Evolutionary conservation across 1,140 invertebrate genomes (phyloP).

Genomic region (Battus philenor): DNA sequence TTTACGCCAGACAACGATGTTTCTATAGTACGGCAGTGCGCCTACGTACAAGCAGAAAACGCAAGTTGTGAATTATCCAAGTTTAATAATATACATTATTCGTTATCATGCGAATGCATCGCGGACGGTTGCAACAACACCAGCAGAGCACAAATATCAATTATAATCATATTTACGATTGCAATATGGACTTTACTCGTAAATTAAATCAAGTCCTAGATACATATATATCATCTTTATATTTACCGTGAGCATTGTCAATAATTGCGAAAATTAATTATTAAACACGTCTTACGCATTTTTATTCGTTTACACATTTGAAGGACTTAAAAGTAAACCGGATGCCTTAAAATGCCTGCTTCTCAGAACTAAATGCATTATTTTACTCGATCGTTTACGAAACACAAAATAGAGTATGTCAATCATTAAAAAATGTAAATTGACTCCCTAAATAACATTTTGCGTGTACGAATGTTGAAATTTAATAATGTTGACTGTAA

Average conservation of each 20-base stretch:
- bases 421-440: too few relatives aligned
- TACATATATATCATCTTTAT: constrained; percentile 32
- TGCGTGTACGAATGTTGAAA: too few relatives aligned
- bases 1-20: constrained; percentile 41
- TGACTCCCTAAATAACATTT: too few relatives aligned
- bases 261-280: constrained; percentile 1
- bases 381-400: too few relatives aligned
- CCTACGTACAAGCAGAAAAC: constrained; percentile 37
- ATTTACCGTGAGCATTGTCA: neutral
- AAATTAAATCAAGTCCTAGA: constrained; percentile 8
- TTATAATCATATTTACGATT: neutral
- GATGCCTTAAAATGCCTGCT: constrained; percentile 4
- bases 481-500: too few relatives aligned
- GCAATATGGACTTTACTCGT: constrained; percentile 2
- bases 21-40: constrained; percentile 46
- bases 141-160: constrained; percentile 23
- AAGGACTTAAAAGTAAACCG: neutral
- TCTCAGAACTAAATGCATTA: too few relatives aligned
- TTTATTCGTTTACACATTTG: neutral
- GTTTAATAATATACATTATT: constrained; percentile 50
- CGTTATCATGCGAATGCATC: constrained; percentile 50
- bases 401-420: too few relatives aligned
- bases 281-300: neutral
- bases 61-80: constrained; percentile 39
- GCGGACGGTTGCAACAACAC: constrained; percentile 60